Evolutionary conservation across 2,888 invertebrate species (phyloP).

Genomic region (Crocallis elinguaria): DNA sequence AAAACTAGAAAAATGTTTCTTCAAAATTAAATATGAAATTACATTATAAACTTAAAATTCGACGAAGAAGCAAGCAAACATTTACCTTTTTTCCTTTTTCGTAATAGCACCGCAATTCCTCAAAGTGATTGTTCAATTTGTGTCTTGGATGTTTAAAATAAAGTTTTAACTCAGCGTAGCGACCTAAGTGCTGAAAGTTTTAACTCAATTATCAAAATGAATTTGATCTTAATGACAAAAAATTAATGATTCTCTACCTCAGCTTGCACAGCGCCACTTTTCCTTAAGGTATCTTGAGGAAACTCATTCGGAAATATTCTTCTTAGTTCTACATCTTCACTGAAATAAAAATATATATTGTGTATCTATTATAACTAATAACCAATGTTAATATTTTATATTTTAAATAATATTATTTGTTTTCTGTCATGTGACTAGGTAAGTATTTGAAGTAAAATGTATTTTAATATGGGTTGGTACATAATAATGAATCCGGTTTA

Average conservation of each 20-base stretch:
- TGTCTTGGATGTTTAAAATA: conserved; percentile 68
- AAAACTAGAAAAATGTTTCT: no score
- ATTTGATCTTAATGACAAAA: neutral
- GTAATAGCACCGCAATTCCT: conserved; percentile 68
- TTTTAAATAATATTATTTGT: no score
- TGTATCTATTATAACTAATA: no score
- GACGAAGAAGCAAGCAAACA: no score
- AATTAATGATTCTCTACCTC: conserved; percentile 67
- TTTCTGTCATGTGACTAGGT: no score
- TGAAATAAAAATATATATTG: conserved; percentile 48
- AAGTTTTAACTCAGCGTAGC: conserved; percentile 63
- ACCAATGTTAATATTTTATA: no score
- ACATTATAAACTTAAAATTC: neutral
- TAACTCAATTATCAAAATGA: no score
- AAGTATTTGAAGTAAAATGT: no score
- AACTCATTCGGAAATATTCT: conserved; percentile 75
- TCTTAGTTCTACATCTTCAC: conserved; percentile 75
- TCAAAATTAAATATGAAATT: no score
- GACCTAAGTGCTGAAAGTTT: conserved; percentile 71
- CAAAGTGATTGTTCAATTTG: conserved; percentile 69
- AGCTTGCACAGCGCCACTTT: conserved; percentile 64
- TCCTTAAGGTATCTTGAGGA: conserved; percentile 70
- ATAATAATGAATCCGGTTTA: no score
- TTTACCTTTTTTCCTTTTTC: conserved; percentile 63
- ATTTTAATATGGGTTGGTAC: no score